phyloP scores from a whole-genome alignment of 2,797 vertebrate species.

The Coregonus suidteri region DNA sequence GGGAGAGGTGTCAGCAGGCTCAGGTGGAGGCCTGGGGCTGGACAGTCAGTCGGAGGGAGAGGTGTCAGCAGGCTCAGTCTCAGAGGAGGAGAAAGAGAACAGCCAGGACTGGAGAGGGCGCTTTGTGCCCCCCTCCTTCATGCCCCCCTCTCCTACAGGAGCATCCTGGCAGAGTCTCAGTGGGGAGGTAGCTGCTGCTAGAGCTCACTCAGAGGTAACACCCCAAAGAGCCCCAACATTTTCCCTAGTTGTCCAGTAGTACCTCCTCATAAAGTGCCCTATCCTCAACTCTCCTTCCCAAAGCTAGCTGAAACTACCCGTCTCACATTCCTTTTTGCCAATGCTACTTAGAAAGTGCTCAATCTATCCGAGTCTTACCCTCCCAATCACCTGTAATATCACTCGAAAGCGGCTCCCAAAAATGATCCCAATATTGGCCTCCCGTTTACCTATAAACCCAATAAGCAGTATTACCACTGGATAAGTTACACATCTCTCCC shows the following conservation, averaged over 20 bases:
- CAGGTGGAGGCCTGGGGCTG: not conserved
- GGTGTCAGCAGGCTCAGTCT: slow-evolving; percentile 18
- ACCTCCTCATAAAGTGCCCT: not conserved
- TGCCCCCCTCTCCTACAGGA: slow-evolving; percentile 29
- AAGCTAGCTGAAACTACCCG: not conserved
- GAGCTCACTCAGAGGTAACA: slow-evolving; percentile 83
- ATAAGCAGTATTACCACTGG: not conserved
- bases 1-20: slow-evolving; percentile 29
- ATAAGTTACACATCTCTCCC: not conserved
- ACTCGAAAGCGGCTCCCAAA: not conserved
- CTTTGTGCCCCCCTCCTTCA: slow-evolving; percentile 61
- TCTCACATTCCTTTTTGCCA: not conserved
- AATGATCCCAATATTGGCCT: not conserved
- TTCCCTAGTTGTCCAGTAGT: not conserved
- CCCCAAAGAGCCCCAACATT: slow-evolving; percentile 48
- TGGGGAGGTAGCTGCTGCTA: slow-evolving; percentile 69
- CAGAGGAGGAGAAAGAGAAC: slow-evolving; percentile 24
- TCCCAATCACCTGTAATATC: not conserved
- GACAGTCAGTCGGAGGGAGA: slow-evolving; percentile 45
- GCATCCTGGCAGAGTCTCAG: slow-evolving; percentile 28
- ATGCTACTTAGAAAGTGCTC: not conserved
- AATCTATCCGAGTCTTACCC: not conserved
- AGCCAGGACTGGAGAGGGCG: slow-evolving; percentile 22
- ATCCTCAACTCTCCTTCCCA: not conserved
- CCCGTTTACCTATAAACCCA: not conserved